Conservation (phyloP, 2,113 vertebrate species). For the Ceyx cyanopectus region DNA sequence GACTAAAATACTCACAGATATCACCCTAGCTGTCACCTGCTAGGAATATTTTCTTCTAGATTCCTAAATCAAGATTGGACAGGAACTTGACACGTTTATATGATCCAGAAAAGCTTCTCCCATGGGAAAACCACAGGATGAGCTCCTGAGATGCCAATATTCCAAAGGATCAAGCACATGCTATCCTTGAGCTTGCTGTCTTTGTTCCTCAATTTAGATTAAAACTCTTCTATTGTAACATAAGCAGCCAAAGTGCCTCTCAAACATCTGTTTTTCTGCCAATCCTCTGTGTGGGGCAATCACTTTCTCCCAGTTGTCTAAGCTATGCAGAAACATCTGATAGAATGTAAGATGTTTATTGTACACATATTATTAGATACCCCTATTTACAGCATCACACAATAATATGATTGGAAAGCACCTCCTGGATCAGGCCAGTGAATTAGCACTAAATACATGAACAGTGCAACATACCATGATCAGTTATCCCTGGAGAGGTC, state of each 20-base stretch:
- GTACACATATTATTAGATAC: not conserved
- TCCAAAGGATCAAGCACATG: not conserved
- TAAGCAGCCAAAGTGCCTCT: not conserved
- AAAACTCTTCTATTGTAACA: not conserved
- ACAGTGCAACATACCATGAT: constrained; percentile 47
- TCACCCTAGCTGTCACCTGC: not conserved
- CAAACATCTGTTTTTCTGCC: not conserved
- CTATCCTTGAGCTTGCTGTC: not conserved
- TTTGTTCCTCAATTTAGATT: not conserved
- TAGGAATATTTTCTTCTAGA: not conserved
- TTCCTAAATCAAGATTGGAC: not conserved
- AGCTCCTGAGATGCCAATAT: not conserved
- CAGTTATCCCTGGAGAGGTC: not conserved
- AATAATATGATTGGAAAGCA: too few relatives aligned
- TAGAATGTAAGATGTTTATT: not conserved
- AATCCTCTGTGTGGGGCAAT: not conserved
- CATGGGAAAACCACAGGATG: not conserved
- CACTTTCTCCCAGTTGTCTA: not conserved
- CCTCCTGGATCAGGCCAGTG: not conserved
- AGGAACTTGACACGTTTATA: not conserved
- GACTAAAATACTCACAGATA: not conserved
- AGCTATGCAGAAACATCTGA: not conserved
- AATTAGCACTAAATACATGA: not conserved
- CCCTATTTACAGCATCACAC: not conserved
- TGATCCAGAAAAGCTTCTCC: not conserved